These are phyloP conservation scores for Lycaon pictus DNA, from an alignment of 2,113 vertebrate genomes.

Conservation along the genomic window DNA sequence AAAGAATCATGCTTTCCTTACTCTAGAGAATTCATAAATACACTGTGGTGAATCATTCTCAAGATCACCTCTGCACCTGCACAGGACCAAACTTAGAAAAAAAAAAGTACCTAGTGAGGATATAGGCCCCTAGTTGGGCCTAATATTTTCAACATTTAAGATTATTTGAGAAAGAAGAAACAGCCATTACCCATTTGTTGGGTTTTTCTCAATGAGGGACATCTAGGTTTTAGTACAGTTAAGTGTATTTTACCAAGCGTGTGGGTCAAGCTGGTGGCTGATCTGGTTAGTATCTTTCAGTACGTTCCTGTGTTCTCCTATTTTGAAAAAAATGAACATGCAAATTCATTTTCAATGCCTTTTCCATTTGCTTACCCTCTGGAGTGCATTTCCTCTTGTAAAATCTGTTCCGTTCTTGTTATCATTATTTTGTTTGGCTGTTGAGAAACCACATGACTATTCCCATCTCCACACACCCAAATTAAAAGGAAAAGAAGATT, in stretches of 20 bases:
- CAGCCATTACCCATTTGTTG: no score
- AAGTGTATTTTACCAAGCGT: no score
- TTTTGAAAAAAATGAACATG: not conserved
- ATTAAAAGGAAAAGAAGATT: not conserved
- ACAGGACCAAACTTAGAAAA: not conserved
- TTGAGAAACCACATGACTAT: not conserved
- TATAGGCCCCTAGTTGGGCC: not conserved
- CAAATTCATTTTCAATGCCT: not conserved
- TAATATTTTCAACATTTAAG: not conserved
- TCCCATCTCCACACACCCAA: not conserved
- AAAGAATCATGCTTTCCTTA: not conserved
- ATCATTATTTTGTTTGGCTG: accelerated
- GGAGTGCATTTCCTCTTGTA: not conserved
- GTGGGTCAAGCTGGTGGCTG: accelerated
- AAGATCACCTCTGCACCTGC: not conserved
- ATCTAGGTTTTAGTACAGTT: no score
- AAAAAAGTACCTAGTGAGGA: accelerated
- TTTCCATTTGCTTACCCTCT: not conserved
- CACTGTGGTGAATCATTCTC: accelerated
- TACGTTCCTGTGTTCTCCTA: accelerated
- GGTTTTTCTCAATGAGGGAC: not conserved
- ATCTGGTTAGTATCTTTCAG: accelerated
- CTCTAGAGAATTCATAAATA: not conserved
- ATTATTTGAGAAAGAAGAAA: not conserved
- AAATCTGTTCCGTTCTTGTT: not conserved